Conservation (phyloP, 1,140 invertebrate species). For the Pinna nobilis region DNA sequence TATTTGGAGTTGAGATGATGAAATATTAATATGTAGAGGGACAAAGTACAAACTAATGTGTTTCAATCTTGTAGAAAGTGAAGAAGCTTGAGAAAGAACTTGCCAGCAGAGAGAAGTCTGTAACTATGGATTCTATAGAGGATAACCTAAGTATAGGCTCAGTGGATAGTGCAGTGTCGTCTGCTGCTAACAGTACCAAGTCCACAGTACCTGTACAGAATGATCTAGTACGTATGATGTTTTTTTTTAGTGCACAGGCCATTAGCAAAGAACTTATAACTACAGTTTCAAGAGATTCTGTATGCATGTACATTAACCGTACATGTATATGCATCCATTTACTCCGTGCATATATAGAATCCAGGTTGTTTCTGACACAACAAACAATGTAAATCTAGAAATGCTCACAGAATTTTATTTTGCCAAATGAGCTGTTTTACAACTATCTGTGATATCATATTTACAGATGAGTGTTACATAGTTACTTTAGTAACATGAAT, state of each 20-base stretch:
- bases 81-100: conserved; percentile 54
- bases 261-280: no score
- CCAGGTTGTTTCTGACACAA: conserved; percentile 40
- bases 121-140: conserved; percentile 50
- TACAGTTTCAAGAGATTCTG: no score
- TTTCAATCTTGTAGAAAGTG: conserved; percentile 44
- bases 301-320: no score
- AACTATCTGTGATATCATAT: no score
- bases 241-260: no score
- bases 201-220: conserved; percentile 6
- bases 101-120: conserved; percentile 26
- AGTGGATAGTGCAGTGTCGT: neutral
- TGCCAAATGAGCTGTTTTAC: no score
- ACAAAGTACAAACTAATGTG: neutral
- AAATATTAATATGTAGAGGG: neutral
- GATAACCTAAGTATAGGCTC: conserved; percentile 49
- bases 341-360: neutral
- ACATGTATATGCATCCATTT: neutral
- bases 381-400: conserved; percentile 67
- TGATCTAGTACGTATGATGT: conserved; percentile 6
- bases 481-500: no score
- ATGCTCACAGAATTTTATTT: no score
- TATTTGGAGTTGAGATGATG: no score
- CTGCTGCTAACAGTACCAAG: conserved; percentile 1
- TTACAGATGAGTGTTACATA: no score